Conservation (phyloP, 2,797 vertebrate genomes). For the Sebastes goodei region DNA sequence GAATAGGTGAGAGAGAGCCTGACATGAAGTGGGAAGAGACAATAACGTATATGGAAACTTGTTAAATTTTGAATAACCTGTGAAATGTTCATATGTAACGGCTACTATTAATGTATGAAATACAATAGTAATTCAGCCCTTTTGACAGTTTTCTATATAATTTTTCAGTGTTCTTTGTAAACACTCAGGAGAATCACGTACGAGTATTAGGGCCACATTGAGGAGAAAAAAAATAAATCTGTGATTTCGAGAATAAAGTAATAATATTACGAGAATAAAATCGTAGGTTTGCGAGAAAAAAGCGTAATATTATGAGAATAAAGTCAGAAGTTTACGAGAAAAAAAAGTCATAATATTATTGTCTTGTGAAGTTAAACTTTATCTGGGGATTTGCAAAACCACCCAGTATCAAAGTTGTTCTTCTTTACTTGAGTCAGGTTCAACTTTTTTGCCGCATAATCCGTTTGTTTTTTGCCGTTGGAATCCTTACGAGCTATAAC, state of each 20-base stretch:
- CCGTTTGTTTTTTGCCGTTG: background rate
- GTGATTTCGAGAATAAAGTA: too few relatives aligned
- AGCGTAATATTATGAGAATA: too few relatives aligned
- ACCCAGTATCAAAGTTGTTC: background rate
- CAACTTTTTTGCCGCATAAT: background rate
- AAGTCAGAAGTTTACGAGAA: too few relatives aligned
- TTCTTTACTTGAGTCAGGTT: background rate
- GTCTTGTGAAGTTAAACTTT: too few relatives aligned
- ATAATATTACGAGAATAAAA: too few relatives aligned
- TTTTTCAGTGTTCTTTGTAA: background rate
- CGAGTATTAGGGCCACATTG: too few relatives aligned
- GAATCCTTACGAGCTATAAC: background rate
- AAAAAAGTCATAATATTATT: too few relatives aligned
- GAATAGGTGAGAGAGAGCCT: slow-evolving; percentile 13
- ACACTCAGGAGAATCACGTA: background rate
- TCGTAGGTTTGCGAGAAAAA: too few relatives aligned
- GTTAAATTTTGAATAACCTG: slow-evolving; percentile 24
- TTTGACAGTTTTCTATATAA: background rate
- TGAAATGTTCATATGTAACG: background rate
- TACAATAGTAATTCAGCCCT: background rate
- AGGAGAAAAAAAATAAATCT: too few relatives aligned
- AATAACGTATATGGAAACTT: slow-evolving; percentile 17
- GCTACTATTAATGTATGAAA: slow-evolving; percentile 5
- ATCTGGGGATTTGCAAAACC: background rate
- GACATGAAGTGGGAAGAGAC: background rate